These are phyloP conservation scores for Zhuqinia jingwanae DNA, from an alignment of 2,888 invertebrate genomes.

Conservation along the genomic window DNA sequence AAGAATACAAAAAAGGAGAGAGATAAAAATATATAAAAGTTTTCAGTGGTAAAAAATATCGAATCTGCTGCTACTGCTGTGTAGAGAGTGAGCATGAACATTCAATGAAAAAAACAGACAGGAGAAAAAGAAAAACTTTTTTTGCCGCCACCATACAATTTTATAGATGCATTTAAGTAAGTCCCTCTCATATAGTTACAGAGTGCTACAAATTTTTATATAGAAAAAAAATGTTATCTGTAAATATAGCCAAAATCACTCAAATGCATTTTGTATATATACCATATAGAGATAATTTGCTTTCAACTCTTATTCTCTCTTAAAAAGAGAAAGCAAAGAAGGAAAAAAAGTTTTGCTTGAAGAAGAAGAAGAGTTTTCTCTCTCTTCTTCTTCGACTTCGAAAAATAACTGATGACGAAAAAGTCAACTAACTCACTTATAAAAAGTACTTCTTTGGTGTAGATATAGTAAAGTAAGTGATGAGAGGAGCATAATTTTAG, in stretches of 20 bases:
- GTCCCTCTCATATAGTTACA: not conserved
- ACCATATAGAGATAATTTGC: slow-evolving; percentile 22
- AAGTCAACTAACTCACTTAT: slow-evolving; percentile 47
- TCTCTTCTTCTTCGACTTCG: not conserved
- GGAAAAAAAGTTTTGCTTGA: slow-evolving; percentile 35
- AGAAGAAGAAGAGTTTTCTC: not conserved
- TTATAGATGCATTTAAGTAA: slow-evolving; percentile 22
- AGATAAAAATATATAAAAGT: slow-evolving; percentile 25
- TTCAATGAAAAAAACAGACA: not conserved
- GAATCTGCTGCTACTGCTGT: slow-evolving; percentile 6
- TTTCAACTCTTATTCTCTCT: slow-evolving; percentile 18
- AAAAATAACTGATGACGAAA: slow-evolving; percentile 42
- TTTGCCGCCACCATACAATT: slow-evolving; percentile 15
- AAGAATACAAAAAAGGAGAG: not conserved
- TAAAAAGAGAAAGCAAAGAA: slow-evolving; percentile 22
- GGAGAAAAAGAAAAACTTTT: slow-evolving; percentile 22
- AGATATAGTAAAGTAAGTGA: slow-evolving; percentile 5
- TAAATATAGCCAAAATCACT: no score
- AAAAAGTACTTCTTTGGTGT: slow-evolving; percentile 20
- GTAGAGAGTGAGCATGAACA: slow-evolving; percentile 2
- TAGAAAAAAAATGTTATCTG: not conserved
- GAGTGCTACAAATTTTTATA: slow-evolving; percentile 30
- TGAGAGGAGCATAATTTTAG: slow-evolving; percentile 50
- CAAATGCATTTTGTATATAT: not conserved
- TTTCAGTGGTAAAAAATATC: slow-evolving; percentile 43